Percentiles rank a stretch among this genome's conserved stretches.
phyloP scores from a whole-genome alignment of 2,797 vertebrate genomes.

The Phrynocephalus vlangalii region DNA sequence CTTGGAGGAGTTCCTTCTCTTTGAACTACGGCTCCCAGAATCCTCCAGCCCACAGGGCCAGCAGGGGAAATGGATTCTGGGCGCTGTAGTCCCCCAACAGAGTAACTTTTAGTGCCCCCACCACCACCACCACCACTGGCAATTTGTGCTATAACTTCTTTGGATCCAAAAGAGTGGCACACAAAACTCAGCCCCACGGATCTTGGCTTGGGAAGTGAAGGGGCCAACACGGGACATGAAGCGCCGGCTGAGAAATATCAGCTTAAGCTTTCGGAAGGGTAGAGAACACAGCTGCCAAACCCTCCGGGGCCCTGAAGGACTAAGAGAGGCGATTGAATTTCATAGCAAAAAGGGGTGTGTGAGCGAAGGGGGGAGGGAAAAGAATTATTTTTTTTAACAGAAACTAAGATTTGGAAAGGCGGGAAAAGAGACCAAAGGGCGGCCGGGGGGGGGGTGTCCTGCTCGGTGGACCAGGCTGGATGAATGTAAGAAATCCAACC shows the following conservation, averaged over 20 bases:
- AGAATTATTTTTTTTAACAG: slow-evolving; percentile 21
- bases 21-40: not conserved
- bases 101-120: no score
- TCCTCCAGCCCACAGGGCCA: not conserved
- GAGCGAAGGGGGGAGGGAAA: slow-evolving; percentile 26
- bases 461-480: no score
- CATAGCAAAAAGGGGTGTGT: slow-evolving; percentile 71
- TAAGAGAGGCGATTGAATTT: slow-evolving; percentile 82
- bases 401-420: slow-evolving; percentile 11
- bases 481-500: no score
- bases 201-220: slow-evolving; percentile 21
- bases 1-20: not conserved
- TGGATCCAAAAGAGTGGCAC: no score
- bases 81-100: no score
- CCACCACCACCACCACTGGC: no score
- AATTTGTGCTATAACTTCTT: no score
- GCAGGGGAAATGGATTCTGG: no score
- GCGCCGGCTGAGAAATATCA: slow-evolving; percentile 45
- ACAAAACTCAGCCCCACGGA: slow-evolving; percentile 14
- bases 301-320: slow-evolving; percentile 68
- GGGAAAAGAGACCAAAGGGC: fast-evolving
- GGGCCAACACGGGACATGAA: not conserved
- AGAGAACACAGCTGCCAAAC: slow-evolving; percentile 72
- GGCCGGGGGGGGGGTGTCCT: no score
- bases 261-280: slow-evolving; percentile 69